Percentiles rank a stretch among this genome's conserved stretches.
These are phyloP conservation scores for Pheosia gnoma DNA, from an alignment of 2,888 invertebrate species.

Conservation along the genomic window DNA sequence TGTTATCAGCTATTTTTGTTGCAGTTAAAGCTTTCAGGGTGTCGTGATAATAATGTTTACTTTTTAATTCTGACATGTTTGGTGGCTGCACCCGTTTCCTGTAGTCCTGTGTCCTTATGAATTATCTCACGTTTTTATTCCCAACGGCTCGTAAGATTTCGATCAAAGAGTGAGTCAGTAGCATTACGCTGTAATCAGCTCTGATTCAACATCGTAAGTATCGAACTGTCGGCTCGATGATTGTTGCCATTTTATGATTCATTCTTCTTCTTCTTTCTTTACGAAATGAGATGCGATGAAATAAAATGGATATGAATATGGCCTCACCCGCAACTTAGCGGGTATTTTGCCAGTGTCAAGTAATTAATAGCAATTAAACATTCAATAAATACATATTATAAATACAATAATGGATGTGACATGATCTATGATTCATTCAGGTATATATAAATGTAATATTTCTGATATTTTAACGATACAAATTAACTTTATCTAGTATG, in stretches of 20 bases:
- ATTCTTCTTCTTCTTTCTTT: too few species aligned
- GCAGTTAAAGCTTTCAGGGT: not conserved
- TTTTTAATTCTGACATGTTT: not conserved
- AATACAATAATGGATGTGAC: too few species aligned
- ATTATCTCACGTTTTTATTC: slow-evolving; percentile 12
- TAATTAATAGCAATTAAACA: too few species aligned
- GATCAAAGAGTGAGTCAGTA: slow-evolving; percentile 52
- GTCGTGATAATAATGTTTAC: not conserved
- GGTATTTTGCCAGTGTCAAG: too few species aligned
- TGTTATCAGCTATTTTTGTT: not conserved
- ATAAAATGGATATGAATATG: too few species aligned
- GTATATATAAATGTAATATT: slow-evolving; percentile 18
- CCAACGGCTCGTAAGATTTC: slow-evolving; percentile 26
- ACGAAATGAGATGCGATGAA: too few species aligned
- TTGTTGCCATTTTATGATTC: slow-evolving; percentile 39
- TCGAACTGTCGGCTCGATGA: slow-evolving; percentile 12
- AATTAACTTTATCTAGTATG: not conserved
- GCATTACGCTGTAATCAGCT: slow-evolving; percentile 26
- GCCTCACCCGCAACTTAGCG: too few species aligned
- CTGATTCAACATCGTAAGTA: slow-evolving; percentile 30
- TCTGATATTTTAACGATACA: slow-evolving; percentile 15
- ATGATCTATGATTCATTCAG: slow-evolving; percentile 46
- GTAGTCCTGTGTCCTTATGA: not conserved
- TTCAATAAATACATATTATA: too few species aligned
- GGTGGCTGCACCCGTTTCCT: not conserved